A percentile compares a stretch with the other conserved stretches of the same genome.
Conservation (phyloP, 2,113 vertebrate species). For the Scytalopus superciliaris region DNA sequence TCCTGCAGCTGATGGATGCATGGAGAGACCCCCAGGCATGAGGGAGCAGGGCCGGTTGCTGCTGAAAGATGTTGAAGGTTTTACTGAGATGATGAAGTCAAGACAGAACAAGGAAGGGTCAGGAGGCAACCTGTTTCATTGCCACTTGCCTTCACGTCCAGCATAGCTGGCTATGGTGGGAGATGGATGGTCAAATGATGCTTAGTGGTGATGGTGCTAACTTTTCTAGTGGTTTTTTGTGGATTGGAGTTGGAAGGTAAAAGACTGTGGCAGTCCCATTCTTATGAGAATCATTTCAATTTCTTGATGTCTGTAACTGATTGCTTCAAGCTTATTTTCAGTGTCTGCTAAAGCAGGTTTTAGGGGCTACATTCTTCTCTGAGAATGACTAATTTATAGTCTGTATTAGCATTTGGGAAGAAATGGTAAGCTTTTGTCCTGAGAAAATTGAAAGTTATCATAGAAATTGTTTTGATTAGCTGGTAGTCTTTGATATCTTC, state of each 20-base stretch:
- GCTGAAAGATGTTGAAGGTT: neutral
- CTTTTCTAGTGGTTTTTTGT: neutral
- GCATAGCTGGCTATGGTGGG: neutral
- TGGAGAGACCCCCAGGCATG: neutral
- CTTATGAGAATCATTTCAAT: neutral
- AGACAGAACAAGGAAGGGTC: neutral
- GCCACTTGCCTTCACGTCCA: neutral
- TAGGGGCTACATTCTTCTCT: neutral
- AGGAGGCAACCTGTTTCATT: neutral
- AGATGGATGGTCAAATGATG: neutral
- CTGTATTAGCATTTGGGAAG: neutral
- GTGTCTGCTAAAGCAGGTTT: neutral
- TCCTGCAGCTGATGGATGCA: neutral
- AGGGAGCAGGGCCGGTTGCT: neutral
- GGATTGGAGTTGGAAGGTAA: neutral
- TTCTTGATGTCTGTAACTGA: neutral
- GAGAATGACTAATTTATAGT: neutral
- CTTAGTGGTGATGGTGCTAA: neutral
- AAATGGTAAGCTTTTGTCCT: neutral
- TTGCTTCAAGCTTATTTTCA: neutral
- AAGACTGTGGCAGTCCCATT: neutral
- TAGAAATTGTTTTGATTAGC: neutral
- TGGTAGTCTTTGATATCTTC: neutral
- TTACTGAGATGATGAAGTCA: neutral
- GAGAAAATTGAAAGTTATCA: neutral